Base-by-base conservation (phyloP, 1,140 invertebrate species). In the Ctenoplectra terminalis region DNA sequence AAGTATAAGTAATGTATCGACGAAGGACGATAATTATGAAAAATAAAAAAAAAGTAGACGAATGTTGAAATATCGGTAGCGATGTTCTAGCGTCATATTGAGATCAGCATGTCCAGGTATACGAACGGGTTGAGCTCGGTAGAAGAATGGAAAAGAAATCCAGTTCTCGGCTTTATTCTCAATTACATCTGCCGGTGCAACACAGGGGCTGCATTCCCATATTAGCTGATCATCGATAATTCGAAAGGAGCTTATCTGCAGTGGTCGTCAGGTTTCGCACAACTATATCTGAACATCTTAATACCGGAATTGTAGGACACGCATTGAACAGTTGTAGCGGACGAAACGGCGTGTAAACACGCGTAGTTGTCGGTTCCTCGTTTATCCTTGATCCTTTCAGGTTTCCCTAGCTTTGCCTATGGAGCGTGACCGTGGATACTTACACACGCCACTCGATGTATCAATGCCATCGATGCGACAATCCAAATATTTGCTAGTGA, bases 401-500 rank as follows among this genome's bases (percentile, higher is more conserved):
- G 11, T 73, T 84, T 86, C 81, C 63, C 56, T 43, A 52, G 56
- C 40, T 73, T 70, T 58, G 48, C 43, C 52, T 8, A 0, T n/a
- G 11, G 46, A 43, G 60, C 73, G 72, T 52, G 69, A 58, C 40
- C 67, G 60, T 61, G 4, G 63, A 69, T 84, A 73, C 37, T 72
- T 83, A 73, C 40, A 60, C 40, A 83, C 54, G 79, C 81, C 89
- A 92, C 90, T 92, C 88, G 85, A 92, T 89, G 87, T 92, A 92
- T 93, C 90, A 90, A 91, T 92, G 87, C 91, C 90, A 86, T 89
- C 87, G 91, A 91, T 90, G 85, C 90, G 91, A 93, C 93, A 93
- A 94, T 92, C 92, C 90, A 93, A 94, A 94, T 94, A 94, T 94
- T 93, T 94, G 92, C 89, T 72, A 92, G 87, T 87, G 84, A 93